A percentile compares a stretch with the other conserved stretches of the same genome.
These are phyloP conservation scores for Amphimallon solstitiale DNA, from an alignment of 2,888 invertebrate species.

Conservation along the genomic window DNA sequence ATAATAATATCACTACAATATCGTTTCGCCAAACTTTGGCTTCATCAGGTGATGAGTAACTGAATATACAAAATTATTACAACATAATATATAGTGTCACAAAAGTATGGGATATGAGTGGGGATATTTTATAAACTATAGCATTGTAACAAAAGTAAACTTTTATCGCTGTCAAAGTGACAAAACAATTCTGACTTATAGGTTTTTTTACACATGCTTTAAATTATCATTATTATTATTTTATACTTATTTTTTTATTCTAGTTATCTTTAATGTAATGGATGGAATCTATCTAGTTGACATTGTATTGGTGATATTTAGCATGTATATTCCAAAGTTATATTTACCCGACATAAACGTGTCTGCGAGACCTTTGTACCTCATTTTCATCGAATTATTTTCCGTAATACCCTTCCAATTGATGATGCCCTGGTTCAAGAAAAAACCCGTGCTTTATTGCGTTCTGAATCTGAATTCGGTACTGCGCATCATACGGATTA, in stretches of 20 bases:
- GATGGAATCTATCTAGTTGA: constrained; percentile 30
- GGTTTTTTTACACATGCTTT: too few species aligned
- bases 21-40: too few species aligned
- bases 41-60: too few species aligned
- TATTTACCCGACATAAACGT: constrained; percentile 28
- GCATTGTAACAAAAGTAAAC: too few species aligned
- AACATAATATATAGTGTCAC: too few species aligned
- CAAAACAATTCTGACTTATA: too few species aligned
- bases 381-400: constrained; percentile 39
- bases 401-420: constrained; percentile 45
- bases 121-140: too few species aligned
- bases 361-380: constrained; percentile 10
- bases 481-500: constrained; percentile 30
- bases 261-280: constrained; percentile 34
- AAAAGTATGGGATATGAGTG: too few species aligned
- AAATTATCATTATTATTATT: background rate
- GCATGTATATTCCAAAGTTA: constrained; percentile 27
- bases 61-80: too few species aligned
- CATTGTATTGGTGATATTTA: constrained; percentile 19
- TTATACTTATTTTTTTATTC: background rate
- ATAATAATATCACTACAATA: too few species aligned
- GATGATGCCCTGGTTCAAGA: constrained; percentile 26
- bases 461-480: constrained; percentile 27
- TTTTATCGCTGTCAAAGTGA: too few species aligned
- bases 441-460: constrained; percentile 27